phyloP scores from a whole-genome alignment of 2,888 invertebrate species.

The Melipona beecheii region DNA sequence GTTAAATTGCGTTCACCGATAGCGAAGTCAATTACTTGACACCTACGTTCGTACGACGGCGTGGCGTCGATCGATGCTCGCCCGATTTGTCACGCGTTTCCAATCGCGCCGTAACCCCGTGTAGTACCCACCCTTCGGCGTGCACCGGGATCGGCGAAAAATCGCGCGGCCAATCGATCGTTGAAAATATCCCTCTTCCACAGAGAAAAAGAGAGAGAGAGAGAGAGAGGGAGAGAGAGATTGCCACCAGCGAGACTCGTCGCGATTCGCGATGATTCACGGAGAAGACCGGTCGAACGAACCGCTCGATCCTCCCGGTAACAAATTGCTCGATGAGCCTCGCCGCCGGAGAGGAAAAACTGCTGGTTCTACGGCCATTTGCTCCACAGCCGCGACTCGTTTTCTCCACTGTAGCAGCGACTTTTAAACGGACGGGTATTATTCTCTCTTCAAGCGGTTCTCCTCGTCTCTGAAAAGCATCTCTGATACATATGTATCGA shows the following conservation, averaged over 20 bases:
- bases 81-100: conserved; percentile 38
- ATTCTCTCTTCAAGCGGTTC: too few relatives aligned
- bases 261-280: conserved; percentile 20
- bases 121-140: too few relatives aligned
- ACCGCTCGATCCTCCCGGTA: conserved; percentile 26
- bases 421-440: background rate
- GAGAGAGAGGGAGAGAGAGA: background rate
- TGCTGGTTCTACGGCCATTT: conserved; percentile 51
- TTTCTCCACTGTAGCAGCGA: background rate
- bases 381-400: conserved; percentile 1
- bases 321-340: conserved; percentile 49
- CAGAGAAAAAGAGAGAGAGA: too few relatives aligned
- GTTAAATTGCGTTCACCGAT: conserved; percentile 55
- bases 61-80: conserved; percentile 6
- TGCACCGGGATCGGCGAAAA: background rate
- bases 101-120: background rate
- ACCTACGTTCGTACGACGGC: conserved; percentile 38
- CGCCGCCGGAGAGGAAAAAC: conserved; percentile 48
- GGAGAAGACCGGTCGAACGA: conserved; percentile 16
- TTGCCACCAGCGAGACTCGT: background rate
- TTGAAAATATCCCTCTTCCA: background rate
- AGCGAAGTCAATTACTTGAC: conserved; percentile 53
- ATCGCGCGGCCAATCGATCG: background rate
- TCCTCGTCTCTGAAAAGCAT: too few relatives aligned
- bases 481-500: too few relatives aligned